Percentiles rank a stretch among this genome's conserved stretches.
Evolutionary conservation across 2,888 invertebrate genomes (phyloP).

Genomic region (Ophion slaviceki): DNA sequence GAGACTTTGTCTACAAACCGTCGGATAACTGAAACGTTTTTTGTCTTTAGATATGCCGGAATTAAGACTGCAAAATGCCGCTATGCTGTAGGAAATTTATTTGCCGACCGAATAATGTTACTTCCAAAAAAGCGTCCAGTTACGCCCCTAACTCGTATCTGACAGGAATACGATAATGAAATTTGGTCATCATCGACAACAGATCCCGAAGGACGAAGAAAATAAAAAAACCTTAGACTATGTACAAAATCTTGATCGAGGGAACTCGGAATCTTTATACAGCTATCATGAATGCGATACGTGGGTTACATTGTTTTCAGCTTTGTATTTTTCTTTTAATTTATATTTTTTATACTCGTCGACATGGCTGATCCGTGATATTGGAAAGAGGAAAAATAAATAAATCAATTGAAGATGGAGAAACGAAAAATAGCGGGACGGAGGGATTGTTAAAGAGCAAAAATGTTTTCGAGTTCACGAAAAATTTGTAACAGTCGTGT

Average conservation of each 20-base stretch:
- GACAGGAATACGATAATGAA: constrained; percentile 20
- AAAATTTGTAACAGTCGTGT: constrained; percentile 66
- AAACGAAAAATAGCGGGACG: constrained; percentile 70
- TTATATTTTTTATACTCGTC: constrained; percentile 57
- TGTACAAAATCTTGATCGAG: constrained; percentile 49
- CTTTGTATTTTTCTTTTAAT: constrained; percentile 53
- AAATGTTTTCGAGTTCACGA: constrained; percentile 37
- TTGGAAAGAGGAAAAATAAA: constrained; percentile 9
- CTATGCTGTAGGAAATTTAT: constrained; percentile 74
- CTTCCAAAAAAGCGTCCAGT: constrained; percentile 71
- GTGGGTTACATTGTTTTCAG: constrained; percentile 41
- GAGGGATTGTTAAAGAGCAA: constrained; percentile 37
- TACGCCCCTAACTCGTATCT: constrained; percentile 69
- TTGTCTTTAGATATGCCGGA: constrained; percentile 77
- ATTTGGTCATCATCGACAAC: constrained; percentile 28
- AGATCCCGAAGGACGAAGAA: constrained; percentile 17
- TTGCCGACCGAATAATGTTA: constrained; percentile 68
- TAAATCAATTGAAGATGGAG: constrained; percentile 75
- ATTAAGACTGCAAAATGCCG: constrained; percentile 79
- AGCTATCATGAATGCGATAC: constrained; percentile 38
- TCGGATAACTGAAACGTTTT: neutral
- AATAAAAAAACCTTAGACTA: constrained; percentile 33
- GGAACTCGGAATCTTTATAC: constrained; percentile 37
- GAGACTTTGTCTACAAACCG: neutral
- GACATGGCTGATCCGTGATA: constrained; percentile 39